Evolutionary conservation across 2,113 vertebrate species (phyloP), one percentile per base, ranked within the genome.

Genomic region (Geococcyx californianus): DNA sequence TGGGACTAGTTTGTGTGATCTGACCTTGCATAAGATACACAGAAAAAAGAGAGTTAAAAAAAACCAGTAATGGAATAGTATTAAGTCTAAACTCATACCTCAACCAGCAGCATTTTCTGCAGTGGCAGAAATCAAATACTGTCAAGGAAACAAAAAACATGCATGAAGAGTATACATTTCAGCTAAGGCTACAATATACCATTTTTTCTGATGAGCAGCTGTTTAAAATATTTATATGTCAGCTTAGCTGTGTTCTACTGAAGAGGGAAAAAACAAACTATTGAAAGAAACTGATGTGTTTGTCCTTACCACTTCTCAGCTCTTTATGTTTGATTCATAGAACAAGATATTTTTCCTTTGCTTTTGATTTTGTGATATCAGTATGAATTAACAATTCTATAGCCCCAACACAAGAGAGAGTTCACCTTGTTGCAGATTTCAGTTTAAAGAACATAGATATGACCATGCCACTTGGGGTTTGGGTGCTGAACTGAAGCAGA

Each of bases 201-300:
- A 38, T 66, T 88, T 92, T 92, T 84, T n/a, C 72, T 91, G 45
- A 89, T 47, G n/a, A 93, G 18, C 68, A 69, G 36, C 76, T 84
- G 40, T 82, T 92, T 90, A 83, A 94, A 96, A 87, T 94, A 92
- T 89, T 91, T 84, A 47, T 64, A 38, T 55, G 31, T 79, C 63
- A 90, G 38, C 45, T 81, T 89, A 89, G 69, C 54, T 90, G 58
- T 51, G 7, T 55, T 88, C 25, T 31, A 75, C n/a, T 73, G 56
- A 86, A 77, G 51, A 87, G 54, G 6, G 19, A 55, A 87, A 69
- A 59, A 62, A 68, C 29, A 8, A 36, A 12, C 15, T 25, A 45
- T 4, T 24, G 47, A 75, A 64, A 78, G 74, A 76, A 88, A n/a
- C 26, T n/a, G 29, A 76, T 72, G 74, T 56, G 62, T 90, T 93